Percentiles rank a stretch among this genome's conserved stretches.
Conservation (phyloP, 2,888 invertebrate species). For the Graphium colonna region DNA sequence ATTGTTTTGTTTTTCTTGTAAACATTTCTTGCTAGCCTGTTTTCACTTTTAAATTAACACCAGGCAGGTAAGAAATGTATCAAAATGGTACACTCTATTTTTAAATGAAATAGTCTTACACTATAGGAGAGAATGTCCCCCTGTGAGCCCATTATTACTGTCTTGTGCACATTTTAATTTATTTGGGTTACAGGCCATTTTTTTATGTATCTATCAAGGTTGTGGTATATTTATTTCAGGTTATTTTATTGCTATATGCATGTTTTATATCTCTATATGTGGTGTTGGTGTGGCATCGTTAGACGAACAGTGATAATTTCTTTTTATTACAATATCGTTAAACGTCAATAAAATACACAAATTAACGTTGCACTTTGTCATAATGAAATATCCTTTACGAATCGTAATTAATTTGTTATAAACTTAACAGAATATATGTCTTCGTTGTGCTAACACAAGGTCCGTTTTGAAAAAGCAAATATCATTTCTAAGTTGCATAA, state of each 20-base stretch:
- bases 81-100: not conserved
- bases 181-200: slow-evolving; percentile 41
- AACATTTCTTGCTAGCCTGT: not conserved
- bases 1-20: not conserved
- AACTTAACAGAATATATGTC: not conserved
- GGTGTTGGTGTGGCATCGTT: slow-evolving; percentile 78
- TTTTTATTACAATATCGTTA: not conserved
- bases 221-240: slow-evolving; percentile 46
- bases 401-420: not conserved
- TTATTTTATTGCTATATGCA: slow-evolving; percentile 36
- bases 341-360: slow-evolving; percentile 7
- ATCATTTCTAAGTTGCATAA: not conserved
- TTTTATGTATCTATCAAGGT: slow-evolving; percentile 36
- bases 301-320: slow-evolving; percentile 25
- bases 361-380: slow-evolving; percentile 4
- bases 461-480: not conserved
- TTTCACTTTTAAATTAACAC: not conserved
- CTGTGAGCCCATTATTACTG: slow-evolving; percentile 45
- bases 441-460: not conserved
- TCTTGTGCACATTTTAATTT: slow-evolving; percentile 59
- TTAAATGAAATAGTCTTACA: not conserved
- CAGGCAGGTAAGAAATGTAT: not conserved
- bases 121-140: slow-evolving; percentile 32
- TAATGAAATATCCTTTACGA: slow-evolving; percentile 17
- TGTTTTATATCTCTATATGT: slow-evolving; percentile 38